phyloP scores from a whole-genome alignment of 2,888 invertebrate species.

The Saturnia japonica region DNA sequence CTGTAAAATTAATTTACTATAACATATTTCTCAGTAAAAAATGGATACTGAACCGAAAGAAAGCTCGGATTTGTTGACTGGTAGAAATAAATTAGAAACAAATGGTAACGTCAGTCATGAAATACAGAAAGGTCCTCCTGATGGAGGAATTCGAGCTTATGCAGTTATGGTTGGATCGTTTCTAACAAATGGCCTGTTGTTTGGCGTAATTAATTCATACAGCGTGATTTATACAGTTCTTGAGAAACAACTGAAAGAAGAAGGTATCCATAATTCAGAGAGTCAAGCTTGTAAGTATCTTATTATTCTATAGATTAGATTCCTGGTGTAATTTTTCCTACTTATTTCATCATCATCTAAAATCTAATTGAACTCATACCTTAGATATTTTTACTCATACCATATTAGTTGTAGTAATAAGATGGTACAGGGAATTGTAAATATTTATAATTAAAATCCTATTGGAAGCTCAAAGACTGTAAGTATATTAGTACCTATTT shows the following conservation, averaged over 20 bases:
- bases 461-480: background rate
- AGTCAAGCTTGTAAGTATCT: slow-evolving; percentile 90
- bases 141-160: slow-evolving; percentile 91
- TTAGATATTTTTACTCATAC: background rate
- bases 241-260: slow-evolving; percentile 82
- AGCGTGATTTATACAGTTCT: slow-evolving; percentile 90
- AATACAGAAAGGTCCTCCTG: slow-evolving; percentile 78
- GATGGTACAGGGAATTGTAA: background rate
- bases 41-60: slow-evolving; percentile 62
- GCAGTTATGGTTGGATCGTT: slow-evolving; percentile 92
- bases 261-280: slow-evolving; percentile 86
- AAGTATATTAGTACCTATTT: too few relatives aligned
- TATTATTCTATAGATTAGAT: background rate
- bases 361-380: background rate
- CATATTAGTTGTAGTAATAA: too few relatives aligned
- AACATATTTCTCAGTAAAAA: slow-evolving; percentile 36
- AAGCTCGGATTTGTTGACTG: slow-evolving; percentile 58
- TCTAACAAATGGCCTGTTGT: slow-evolving; percentile 93
- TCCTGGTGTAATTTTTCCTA: background rate
- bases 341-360: background rate
- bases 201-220: slow-evolving; percentile 95
- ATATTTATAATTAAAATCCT: background rate
- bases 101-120: slow-evolving; percentile 47
- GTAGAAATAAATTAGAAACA: slow-evolving; percentile 43
- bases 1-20: slow-evolving; percentile 29